Base-by-base conservation (phyloP, 2,113 vertebrate genomes). In the Psilopsiagon aymara region DNA sequence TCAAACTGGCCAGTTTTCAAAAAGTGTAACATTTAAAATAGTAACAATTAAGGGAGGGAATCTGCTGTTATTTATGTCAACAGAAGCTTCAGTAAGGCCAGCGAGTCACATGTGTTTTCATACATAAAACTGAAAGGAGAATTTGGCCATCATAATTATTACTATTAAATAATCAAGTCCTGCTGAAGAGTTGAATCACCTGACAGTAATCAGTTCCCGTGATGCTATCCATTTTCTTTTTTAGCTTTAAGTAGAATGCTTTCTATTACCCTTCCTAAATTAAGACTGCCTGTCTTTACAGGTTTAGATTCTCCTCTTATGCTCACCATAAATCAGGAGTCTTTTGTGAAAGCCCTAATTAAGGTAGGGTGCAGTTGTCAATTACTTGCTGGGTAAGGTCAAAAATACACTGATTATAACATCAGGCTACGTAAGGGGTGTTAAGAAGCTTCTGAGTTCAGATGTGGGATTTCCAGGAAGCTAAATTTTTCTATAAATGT, bases 381-480 rank as follows among this genome's bases (percentile, higher is more conserved):
- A 82, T 82, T 86, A 78, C 64, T 96, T 46, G 53, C 46, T 80
- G 47, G 43, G 47, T 86, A 67, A 66, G 74, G 84, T 84, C 9
- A 8, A 78, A 95, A 95, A 94, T 83, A 93, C 43, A 60, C 44
- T 41, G 68, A 80, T 88, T 87, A 89, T 60, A 86, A 25, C 62
- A 75, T 37, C 68, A 86, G 79, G 91, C 46, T 95, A 94, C 81
- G 85, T 92, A 97, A 94, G 81, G 90, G 44, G 59, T 73, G 51
- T 80, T 94, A 96, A 95, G 94, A 91, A 82, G 93, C 73, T 95
- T 95, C 68, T 60, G 59, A 74, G 51, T 94, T 90, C 52, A 76
- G 85, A 81, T 70, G 67, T 94, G 86, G 74, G 66, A 73, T 93
- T 91, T 94, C 41, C 74, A 95, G 86, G 83, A 87, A 93, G 92